Evolutionary conservation across 2,888 invertebrate genomes (phyloP).

Genomic region (Bombylius discolor): DNA sequence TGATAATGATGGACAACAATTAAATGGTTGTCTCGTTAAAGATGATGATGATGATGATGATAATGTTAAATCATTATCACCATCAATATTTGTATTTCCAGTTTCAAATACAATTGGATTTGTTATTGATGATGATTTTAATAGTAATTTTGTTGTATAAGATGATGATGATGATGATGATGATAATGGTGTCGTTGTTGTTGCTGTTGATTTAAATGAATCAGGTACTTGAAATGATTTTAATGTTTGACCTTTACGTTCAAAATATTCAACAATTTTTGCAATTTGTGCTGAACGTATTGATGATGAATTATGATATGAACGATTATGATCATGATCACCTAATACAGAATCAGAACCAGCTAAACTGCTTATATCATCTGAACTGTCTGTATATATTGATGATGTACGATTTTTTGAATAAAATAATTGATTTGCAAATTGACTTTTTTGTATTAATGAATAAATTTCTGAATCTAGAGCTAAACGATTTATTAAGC

Average conservation of each 20-base stretch:
- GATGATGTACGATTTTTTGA: conserved; percentile 60
- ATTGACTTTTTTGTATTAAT: conserved; percentile 36
- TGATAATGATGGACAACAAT: conserved; percentile 18
- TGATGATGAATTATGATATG: conserved; percentile 36
- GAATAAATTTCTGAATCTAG: conserved; percentile 39
- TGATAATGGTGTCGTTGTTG: conserved; percentile 1
- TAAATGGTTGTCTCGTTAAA: background rate
- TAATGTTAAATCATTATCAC: background rate
- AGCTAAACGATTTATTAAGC: conserved; percentile 39
- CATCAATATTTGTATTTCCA: background rate
- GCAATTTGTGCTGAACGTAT: conserved; percentile 56
- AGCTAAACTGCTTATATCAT: conserved; percentile 69
- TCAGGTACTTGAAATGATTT: conserved; percentile 38
- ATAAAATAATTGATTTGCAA: conserved; percentile 42
- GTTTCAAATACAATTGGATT: background rate
- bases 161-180: conserved; percentile 6
- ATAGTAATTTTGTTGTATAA: background rate
- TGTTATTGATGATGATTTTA: background rate
- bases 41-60: conserved; percentile 14
- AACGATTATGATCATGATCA: conserved; percentile 60
- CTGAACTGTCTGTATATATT: conserved; percentile 76
- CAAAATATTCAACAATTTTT: conserved; percentile 79
- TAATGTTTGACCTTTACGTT: conserved; percentile 54
- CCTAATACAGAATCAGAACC: conserved; percentile 60
- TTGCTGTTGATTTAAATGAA: conserved; percentile 17